These are phyloP conservation scores for Misgurnus mizolepis DNA, from an alignment of 2,113 vertebrate species.

Conservation along the genomic window DNA sequence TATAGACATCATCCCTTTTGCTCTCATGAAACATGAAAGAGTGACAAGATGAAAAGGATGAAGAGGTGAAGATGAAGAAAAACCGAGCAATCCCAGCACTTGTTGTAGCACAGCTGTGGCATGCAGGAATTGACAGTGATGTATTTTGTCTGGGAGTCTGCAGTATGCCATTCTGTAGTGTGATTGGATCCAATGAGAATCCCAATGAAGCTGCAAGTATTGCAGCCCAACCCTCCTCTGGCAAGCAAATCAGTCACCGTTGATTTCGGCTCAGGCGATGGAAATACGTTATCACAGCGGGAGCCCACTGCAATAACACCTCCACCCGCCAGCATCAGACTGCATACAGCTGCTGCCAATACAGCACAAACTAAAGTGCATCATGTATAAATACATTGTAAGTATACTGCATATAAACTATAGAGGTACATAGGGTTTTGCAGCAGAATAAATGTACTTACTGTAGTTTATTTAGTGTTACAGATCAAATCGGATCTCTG, in stretches of 20 bases:
- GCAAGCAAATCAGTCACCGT: conserved; percentile 10
- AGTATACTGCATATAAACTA: background rate
- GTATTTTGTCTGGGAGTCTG: conserved; percentile 43
- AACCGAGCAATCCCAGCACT: conserved; percentile 33
- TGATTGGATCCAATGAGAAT: conserved; percentile 66
- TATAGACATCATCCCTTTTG: conserved; percentile 35
- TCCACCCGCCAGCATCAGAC: conserved; percentile 49
- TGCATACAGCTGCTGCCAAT: background rate
- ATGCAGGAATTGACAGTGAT: conserved; percentile 47
- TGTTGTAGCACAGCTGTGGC: conserved; percentile 41
- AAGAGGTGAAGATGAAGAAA: conserved; percentile 27
- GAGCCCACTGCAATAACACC: conserved; percentile 60
- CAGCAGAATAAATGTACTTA: background rate
- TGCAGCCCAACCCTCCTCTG: conserved; percentile 21
- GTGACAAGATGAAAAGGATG: background rate
- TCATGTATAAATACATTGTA: too few species aligned
- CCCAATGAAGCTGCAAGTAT: conserved; percentile 58
- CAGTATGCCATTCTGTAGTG: conserved; percentile 54
- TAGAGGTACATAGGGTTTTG: background rate
- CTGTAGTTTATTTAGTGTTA: too few species aligned
- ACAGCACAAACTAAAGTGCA: background rate
- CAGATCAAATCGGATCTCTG: background rate
- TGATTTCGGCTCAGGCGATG: background rate
- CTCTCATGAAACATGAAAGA: background rate
- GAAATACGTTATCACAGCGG: conserved; percentile 45